phyloP scores from a whole-genome alignment of 2,797 vertebrate species.

The Periparus ater region DNA sequence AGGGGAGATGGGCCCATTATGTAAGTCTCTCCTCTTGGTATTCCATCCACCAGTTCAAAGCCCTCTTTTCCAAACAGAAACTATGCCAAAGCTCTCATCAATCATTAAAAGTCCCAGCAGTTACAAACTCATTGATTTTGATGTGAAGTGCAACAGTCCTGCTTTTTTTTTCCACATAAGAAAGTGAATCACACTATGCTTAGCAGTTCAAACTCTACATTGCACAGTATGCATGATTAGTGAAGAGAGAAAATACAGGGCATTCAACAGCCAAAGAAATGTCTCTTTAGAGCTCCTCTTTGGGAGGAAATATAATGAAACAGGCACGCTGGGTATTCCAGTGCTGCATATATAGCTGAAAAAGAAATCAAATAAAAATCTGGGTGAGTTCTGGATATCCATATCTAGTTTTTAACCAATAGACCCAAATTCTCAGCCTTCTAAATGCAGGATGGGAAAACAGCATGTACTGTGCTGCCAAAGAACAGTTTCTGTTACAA shows the following conservation, averaged over 20 bases:
- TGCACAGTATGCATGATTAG: slow-evolving; percentile 27
- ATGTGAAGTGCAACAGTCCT: slow-evolving; percentile 1
- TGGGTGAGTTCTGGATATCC: background rate
- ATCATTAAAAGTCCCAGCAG: slow-evolving; percentile 60
- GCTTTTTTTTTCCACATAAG: background rate
- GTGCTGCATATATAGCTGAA: background rate
- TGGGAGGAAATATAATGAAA: slow-evolving; percentile 31
- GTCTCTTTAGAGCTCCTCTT: slow-evolving; percentile 14
- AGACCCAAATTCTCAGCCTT: background rate
- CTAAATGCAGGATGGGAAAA: background rate
- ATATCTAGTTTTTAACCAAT: background rate
- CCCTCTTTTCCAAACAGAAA: slow-evolving; percentile 61
- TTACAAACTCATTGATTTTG: slow-evolving; percentile 55
- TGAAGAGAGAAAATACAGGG: slow-evolving; percentile 26
- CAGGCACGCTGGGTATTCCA: background rate
- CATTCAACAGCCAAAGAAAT: slow-evolving; percentile 23
- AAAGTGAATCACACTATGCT: slow-evolving; percentile 28
- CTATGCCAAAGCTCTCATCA: slow-evolving; percentile 58
- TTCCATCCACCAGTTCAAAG: slow-evolving; percentile 54
- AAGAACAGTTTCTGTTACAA: background rate
- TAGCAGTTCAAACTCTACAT: slow-evolving; percentile 38
- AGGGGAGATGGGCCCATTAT: slow-evolving; percentile 29
- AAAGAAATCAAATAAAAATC: background rate
- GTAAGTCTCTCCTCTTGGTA: slow-evolving; percentile 33
- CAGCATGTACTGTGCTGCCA: background rate